Evolutionary conservation across 2,113 vertebrate genomes (phyloP).

Genomic region (Ceyx cyanopectus): DNA sequence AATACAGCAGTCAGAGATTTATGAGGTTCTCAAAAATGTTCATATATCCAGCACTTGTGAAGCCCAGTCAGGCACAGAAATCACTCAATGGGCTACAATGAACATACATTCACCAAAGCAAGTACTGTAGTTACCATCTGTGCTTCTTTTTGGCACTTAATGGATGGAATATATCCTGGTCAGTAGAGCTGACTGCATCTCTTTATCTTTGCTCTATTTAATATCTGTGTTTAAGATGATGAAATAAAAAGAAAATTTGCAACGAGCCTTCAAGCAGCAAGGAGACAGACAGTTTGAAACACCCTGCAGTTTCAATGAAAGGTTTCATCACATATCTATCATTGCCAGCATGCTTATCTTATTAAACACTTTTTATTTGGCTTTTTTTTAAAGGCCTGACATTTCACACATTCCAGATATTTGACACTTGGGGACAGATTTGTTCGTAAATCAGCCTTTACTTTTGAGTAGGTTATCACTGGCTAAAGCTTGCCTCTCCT

Average conservation of each 20-base stretch:
- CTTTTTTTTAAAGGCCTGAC: not conserved
- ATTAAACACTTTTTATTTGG: not conserved
- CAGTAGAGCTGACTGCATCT: not conserved
- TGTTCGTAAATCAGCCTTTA: not conserved
- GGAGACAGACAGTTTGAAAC: slow-evolving; percentile 12
- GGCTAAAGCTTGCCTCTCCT: not conserved
- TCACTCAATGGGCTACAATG: not conserved
- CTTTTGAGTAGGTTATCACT: not conserved
- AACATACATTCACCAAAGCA: slow-evolving; percentile 12
- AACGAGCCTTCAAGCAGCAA: slow-evolving; percentile 34
- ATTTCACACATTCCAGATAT: not conserved
- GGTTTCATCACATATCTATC: not conserved
- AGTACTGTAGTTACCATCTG: not conserved
- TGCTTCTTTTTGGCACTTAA: slow-evolving; percentile 29
- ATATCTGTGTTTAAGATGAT: slow-evolving; percentile 9
- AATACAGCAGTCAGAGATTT: not conserved
- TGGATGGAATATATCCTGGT: not conserved
- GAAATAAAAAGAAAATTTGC: slow-evolving; percentile 25
- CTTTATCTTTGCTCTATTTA: slow-evolving; percentile 22
- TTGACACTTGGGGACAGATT: not conserved
- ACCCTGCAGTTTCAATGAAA: slow-evolving; percentile 8
- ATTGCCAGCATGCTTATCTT: not conserved
- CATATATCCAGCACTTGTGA: not conserved
- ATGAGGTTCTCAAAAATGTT: not conserved
- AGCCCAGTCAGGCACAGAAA: slow-evolving; percentile 42